A percentile compares a stretch with the other conserved stretches of the same genome.
Evolutionary conservation across 2,888 invertebrate genomes (phyloP).

Genomic region (Cheilosia grossa): DNA sequence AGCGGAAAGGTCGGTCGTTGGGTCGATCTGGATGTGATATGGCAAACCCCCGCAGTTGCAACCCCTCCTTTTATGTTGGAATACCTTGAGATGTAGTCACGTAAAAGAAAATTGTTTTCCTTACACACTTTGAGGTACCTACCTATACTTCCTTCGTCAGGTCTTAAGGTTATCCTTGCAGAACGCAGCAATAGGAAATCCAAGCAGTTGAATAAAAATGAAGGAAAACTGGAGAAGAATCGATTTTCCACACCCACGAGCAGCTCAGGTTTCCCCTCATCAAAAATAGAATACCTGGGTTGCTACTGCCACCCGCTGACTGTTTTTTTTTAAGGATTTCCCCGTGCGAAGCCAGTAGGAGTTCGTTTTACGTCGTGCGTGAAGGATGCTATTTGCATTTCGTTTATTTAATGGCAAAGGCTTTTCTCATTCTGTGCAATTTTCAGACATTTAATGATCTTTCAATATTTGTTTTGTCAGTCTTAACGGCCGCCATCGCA

Average conservation of each 20-base stretch:
- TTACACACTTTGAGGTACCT: conserved; percentile 14
- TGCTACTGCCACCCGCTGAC: conserved; percentile 8
- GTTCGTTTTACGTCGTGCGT: conserved; percentile 47
- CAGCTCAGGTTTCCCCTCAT: conserved; percentile 1
- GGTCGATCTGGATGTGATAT: conserved; percentile 53
- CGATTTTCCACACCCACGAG: conserved; percentile 54
- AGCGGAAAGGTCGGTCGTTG: conserved; percentile 54
- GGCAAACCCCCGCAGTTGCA: conserved; percentile 49
- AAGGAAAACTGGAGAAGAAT: conserved; percentile 37
- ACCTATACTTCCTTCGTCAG: conserved; percentile 15
- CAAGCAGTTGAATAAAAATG: conserved; percentile 25
- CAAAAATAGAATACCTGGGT: conserved; percentile 34
- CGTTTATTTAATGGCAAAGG: conserved; percentile 32
- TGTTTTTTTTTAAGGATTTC: conserved; percentile 52
- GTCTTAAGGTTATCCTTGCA: conserved; percentile 33
- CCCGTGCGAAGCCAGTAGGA: conserved; percentile 5
- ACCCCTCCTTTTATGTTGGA: conserved; percentile 25
- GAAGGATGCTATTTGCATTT: conserved; percentile 60
- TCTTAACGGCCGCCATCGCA: conserved; percentile 13
- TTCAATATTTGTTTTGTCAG: conserved; percentile 53
- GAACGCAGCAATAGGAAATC: not conserved
- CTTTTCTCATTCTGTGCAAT: conserved; percentile 20
- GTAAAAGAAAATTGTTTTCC: conserved; percentile 36
- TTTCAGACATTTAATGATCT: conserved; percentile 44
- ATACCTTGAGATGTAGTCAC: conserved; percentile 28